Conservation (phyloP, 2,113 vertebrate species). For the Passer domesticus region DNA sequence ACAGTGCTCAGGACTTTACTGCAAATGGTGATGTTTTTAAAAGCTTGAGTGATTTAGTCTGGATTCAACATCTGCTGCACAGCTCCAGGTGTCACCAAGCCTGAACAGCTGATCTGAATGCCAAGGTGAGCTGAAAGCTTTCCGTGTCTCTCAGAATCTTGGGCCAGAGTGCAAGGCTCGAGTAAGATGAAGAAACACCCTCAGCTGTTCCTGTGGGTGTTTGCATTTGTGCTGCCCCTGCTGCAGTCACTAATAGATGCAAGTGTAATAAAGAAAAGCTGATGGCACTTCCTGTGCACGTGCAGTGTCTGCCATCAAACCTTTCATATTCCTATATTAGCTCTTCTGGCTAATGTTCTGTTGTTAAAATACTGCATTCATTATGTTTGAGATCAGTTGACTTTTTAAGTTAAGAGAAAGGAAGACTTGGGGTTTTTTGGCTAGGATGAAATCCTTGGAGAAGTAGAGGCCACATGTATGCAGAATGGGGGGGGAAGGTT, state of each 20-base stretch:
- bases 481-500: not conserved
- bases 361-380: not conserved
- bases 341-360: not conserved
- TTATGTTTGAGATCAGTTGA: not conserved
- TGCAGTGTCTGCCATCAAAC: not conserved
- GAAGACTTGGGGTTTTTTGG: not conserved
- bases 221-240: not conserved
- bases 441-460: not conserved
- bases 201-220: not conserved
- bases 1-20: not conserved
- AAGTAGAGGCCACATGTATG: not conserved
- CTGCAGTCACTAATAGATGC: not conserved
- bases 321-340: not conserved
- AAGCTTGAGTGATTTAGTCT: not conserved
- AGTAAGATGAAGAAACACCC: not conserved
- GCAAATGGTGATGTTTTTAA: not conserved
- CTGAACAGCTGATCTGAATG: not conserved
- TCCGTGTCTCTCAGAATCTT: too few relatives aligned
- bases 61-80: not conserved
- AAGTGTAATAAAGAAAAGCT: not conserved
- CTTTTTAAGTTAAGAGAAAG: not conserved
- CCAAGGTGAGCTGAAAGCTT: not conserved
- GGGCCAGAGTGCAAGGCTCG: not conserved
- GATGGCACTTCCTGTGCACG: not conserved
- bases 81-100: not conserved